These are phyloP conservation scores for Ophioninae sp. DNA, from an alignment of 2,888 invertebrate genomes.

Conservation along the genomic window DNA sequence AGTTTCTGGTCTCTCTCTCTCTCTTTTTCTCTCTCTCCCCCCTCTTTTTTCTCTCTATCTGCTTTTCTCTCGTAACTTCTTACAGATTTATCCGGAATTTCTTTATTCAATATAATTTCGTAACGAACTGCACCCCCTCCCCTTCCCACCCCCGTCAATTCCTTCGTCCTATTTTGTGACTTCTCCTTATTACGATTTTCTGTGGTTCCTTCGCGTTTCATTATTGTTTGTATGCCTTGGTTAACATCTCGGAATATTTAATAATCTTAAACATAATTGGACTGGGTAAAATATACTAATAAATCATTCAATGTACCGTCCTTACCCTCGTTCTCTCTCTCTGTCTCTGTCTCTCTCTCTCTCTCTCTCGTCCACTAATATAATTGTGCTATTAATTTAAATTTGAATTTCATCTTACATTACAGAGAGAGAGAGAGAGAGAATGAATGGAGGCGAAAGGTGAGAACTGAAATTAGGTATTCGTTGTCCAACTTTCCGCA, in stretches of 20 bases:
- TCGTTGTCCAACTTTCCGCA: neutral
- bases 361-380: neutral
- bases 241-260: neutral
- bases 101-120: neutral
- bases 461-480: neutral
- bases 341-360: neutral
- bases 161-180: neutral
- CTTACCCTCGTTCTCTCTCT: neutral
- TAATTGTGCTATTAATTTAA: neutral
- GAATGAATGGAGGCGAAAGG: no score
- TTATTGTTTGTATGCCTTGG: neutral
- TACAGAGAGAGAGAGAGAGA: neutral
- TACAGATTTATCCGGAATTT: neutral
- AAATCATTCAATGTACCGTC: neutral
- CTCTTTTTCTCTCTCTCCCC: neutral
- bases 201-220: neutral
- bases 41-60: neutral
- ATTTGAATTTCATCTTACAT: neutral
- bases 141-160: neutral
- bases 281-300: neutral
- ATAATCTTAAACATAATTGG: neutral
- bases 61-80: neutral
- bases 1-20: neutral
- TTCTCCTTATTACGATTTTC: neutral
- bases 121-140: neutral